Base-by-base conservation (phyloP, 2,888 invertebrate species). In the Thalpophila matura region DNA sequence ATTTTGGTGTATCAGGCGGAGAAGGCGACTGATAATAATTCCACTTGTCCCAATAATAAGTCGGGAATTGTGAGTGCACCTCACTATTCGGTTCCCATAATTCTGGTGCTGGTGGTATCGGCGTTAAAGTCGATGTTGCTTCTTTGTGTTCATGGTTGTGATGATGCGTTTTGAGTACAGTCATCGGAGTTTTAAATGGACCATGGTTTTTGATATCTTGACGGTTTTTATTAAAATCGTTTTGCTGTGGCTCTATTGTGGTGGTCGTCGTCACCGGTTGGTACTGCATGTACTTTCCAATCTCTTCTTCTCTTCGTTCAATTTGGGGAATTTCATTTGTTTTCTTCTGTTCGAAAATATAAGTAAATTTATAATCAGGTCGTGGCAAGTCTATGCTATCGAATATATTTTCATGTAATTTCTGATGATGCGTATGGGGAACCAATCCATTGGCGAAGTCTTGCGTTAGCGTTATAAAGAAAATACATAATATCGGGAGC, bases 271-370 rank as follows among this genome's bases (percentile, higher is more conserved):
- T 75, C 18, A 74, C 72, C 55, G 64, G 75, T 50, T 67, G 78
- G 63, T 81, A 65, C 75, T 47, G 16, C 29, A 86, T 78, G 53
- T 89, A 89, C 24, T 78, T 80, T 38, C 82, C 81, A 12, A 87
- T 64, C 54, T 84, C 80, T 69, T 89, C 89, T 38, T 87, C 83
- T 72, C 85, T 83, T 51, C 79, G 70, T 64, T 89, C 86, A 4
- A 88, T 61, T 53, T 86, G 85, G 1, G 86, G 74, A 4, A 83
- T 83, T 58, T 88, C 85, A 40, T 86, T 82, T 9, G 59, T 75
- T 58, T 83, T 80, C 22, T 69, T 67, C 58, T 89, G 88, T 58
- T 88, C 79, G 42, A 85, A 89, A 58, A 83, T 86, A 66, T 72
- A 89, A 29, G 81, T 59, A 4, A 89, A 69, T 54, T 80, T 85